Evolutionary conservation across 1,140 invertebrate species (phyloP).

Genomic region (fruit fly (Drosophila melanogaster)): DNA sequence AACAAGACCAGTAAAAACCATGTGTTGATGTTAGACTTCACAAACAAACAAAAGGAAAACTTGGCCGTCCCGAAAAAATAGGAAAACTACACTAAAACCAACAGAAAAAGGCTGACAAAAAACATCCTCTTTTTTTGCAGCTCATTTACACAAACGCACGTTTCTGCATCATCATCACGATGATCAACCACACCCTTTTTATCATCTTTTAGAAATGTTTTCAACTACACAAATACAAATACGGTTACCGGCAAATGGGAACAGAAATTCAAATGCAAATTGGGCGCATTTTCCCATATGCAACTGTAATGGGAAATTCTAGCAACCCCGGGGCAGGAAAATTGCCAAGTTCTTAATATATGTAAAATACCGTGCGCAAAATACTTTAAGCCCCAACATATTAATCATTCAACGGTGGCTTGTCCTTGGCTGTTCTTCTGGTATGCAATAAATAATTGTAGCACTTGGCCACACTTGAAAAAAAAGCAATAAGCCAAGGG

Average conservation of each 20-base stretch:
- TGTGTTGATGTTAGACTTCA: conserved; percentile 69
- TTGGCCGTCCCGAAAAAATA: conserved; percentile 15
- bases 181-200: conserved; percentile 47
- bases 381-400: conserved; percentile 33
- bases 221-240: conserved; percentile 54
- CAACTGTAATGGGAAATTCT: conserved; percentile 36
- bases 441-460: conserved; percentile 64
- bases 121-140: conserved; percentile 34
- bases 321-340: conserved; percentile 20
- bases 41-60: conserved; percentile 60
- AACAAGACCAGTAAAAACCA: conserved; percentile 35
- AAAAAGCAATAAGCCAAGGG: conserved; percentile 71
- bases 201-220: conserved; percentile 29
- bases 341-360: conserved; percentile 42
- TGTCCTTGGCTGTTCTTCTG: conserved; percentile 28
- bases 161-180: conserved; percentile 40
- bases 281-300: conserved; percentile 61
- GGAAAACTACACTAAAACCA: conserved; percentile 46
- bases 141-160: conserved; percentile 74
- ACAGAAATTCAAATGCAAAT: conserved; percentile 59
- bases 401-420: conserved; percentile 50
- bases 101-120: conserved; percentile 49
- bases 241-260: conserved; percentile 48
- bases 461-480: conserved; percentile 61
- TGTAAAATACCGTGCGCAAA: conserved; percentile 27